Conservation (phyloP, 2,797 vertebrate species). For the Psittacula echo region DNA sequence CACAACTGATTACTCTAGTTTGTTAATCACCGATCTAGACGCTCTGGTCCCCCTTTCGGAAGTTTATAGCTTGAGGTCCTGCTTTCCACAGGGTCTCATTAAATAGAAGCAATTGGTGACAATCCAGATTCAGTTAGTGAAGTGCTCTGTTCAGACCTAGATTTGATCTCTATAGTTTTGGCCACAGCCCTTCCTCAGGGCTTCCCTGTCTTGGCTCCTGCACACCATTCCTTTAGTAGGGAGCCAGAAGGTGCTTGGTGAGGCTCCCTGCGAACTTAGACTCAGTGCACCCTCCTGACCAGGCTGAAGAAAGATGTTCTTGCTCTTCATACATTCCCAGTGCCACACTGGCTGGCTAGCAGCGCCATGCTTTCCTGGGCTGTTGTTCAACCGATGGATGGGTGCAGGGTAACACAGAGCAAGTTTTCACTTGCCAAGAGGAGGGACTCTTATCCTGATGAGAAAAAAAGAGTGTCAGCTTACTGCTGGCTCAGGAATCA, state of each 20-base stretch:
- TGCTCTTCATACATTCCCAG: not conserved
- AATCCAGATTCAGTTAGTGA: slow-evolving; percentile 50
- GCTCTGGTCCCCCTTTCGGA: slow-evolving; percentile 49
- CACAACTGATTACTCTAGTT: slow-evolving; percentile 43
- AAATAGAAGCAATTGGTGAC: slow-evolving; percentile 42
- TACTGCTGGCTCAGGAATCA: not conserved
- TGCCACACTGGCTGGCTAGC: accelerated
- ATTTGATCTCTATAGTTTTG: slow-evolving; percentile 48
- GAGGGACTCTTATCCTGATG: not conserved
- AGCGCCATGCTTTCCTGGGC: not conserved
- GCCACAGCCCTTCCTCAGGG: not conserved
- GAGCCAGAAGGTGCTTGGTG: not conserved
- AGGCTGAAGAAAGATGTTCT: not conserved
- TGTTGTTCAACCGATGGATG: not conserved
- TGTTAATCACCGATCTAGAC: slow-evolving; percentile 56
- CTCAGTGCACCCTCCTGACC: not conserved
- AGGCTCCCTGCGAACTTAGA: not conserved
- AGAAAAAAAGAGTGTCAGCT: not conserved
- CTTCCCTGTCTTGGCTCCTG: not conserved
- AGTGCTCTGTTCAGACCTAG: not conserved
- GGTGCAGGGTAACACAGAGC: not conserved
- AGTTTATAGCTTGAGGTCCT: not conserved
- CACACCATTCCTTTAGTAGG: not conserved
- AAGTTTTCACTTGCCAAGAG: not conserved
- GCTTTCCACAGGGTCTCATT: slow-evolving; percentile 46